These are phyloP conservation scores for Pelmatolapia mariae DNA, from an alignment of 2,113 vertebrate genomes.

Conservation along the genomic window DNA sequence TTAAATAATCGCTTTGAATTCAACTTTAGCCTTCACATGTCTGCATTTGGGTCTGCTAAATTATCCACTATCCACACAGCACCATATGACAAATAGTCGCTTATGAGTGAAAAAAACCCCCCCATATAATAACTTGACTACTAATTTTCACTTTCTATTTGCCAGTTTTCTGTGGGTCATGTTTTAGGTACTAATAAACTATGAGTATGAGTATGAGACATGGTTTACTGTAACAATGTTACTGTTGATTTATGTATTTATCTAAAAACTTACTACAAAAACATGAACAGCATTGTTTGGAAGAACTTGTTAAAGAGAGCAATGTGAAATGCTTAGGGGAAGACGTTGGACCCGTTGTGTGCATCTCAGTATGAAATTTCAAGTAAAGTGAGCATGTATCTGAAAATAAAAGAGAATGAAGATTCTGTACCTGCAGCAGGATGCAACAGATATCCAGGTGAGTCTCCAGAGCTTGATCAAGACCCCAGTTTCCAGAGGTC, in stretches of 20 bases:
- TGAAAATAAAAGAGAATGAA: not conserved
- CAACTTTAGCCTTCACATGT: not conserved
- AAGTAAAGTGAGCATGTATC: not conserved
- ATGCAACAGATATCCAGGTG: conserved; percentile 83
- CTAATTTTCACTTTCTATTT: not conserved
- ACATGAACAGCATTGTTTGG: rapidly evolving
- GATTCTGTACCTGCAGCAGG: conserved; percentile 68
- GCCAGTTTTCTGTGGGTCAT: not conserved
- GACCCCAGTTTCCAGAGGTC: conserved; percentile 76
- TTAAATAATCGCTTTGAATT: not conserved
- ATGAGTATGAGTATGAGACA: not conserved
- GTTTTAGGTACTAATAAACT: not conserved
- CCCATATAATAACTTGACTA: not conserved
- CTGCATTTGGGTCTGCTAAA: not conserved
- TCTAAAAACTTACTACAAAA: not conserved
- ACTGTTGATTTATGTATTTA: not conserved
- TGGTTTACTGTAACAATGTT: not conserved
- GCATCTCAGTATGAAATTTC: not conserved
- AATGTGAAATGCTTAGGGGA: not conserved
- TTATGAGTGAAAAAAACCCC: not conserved
- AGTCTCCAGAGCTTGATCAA: conserved; percentile 77
- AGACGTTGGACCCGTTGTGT: not conserved
- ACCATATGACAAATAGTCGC: not conserved
- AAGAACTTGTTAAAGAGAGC: not conserved
- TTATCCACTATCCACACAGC: not conserved